These are phyloP conservation scores for Phengaris alcon DNA, from an alignment of 2,888 invertebrate genomes.

Conservation along the genomic window DNA sequence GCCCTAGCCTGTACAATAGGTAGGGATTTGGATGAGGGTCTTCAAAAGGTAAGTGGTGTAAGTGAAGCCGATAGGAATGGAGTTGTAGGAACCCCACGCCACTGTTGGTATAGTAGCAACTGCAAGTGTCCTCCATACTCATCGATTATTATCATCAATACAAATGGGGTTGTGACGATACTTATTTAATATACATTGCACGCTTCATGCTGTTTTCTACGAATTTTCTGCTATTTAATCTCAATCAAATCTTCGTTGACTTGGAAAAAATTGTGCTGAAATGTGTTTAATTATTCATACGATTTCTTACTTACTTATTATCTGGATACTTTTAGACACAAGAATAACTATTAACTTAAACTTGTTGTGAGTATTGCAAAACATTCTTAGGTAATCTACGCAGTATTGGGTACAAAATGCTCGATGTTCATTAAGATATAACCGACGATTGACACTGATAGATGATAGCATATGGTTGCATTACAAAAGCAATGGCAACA, in stretches of 20 bases:
- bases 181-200: slow-evolving; percentile 1
- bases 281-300: too few relatives aligned
- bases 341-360: too few relatives aligned
- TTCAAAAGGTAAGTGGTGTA: too few relatives aligned
- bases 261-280: not conserved
- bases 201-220: not conserved
- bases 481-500: slow-evolving; percentile 17
- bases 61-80: too few relatives aligned
- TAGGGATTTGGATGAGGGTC: too few relatives aligned
- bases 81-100: too few relatives aligned
- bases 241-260: not conserved
- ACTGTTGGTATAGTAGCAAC: not conserved
- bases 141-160: not conserved
- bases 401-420: not conserved
- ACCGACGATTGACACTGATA: slow-evolving; percentile 1
- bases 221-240: not conserved
- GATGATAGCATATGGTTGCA: slow-evolving; percentile 17
- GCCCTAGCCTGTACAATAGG: too few relatives aligned
- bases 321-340: too few relatives aligned
- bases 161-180: not conserved
- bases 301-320: too few relatives aligned
- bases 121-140: not conserved
- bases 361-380: not conserved
- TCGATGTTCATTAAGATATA: slow-evolving; percentile 11
- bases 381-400: not conserved